Evolutionary conservation across 2,797 vertebrate genomes (phyloP), one percentile per base, ranked within the genome.

Genomic region (Poecile montanus): DNA sequence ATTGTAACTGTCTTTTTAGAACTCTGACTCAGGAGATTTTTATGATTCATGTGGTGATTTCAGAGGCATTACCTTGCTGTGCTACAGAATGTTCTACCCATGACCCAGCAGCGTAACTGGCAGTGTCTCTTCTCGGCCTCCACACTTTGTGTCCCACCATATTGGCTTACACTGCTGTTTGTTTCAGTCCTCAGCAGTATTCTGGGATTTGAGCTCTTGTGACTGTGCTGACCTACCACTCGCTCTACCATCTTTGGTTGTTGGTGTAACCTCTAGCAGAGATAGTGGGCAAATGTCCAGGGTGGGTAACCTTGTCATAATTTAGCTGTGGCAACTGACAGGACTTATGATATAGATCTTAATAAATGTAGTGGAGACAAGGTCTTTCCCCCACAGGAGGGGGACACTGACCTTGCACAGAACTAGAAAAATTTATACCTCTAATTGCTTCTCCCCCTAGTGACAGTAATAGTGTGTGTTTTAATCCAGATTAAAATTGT

Each of bases 21-120:
- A 72, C 47, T 94, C 47, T 93, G 82, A 94, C 73, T 96, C 82
- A 58, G 2, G 7, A 75, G 11, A 40, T 57, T 80, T 72, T 60
- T 92, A 19, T 88, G 85, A 86, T 90, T 95, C 76, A 38, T 61
- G 26, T 62, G 76, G 27, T 85, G 82, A 74, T 68, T 91, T 76
- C 58, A 83, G 84, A 87, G 53, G 48, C 80, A 40, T 42, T 79
- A 78, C 82, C 89, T 94, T 62, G 30, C 42, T 75, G 14, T 16
- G 4, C 65, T 68, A 10, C 53, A 57, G 12, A 50, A 19, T 66
- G 56, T 53, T 83, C 68, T 77, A n/a, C 21, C 42, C 3, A 1
- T 54, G 92, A 40, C 54, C 80, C 16, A 38, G 82, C 89, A 36
- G 19, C 0, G 1, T 48, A 51, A 61, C 0, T 17, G 73, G 36